phyloP scores from a whole-genome alignment of 2,113 vertebrate genomes.

The Sylvia atricapilla region DNA sequence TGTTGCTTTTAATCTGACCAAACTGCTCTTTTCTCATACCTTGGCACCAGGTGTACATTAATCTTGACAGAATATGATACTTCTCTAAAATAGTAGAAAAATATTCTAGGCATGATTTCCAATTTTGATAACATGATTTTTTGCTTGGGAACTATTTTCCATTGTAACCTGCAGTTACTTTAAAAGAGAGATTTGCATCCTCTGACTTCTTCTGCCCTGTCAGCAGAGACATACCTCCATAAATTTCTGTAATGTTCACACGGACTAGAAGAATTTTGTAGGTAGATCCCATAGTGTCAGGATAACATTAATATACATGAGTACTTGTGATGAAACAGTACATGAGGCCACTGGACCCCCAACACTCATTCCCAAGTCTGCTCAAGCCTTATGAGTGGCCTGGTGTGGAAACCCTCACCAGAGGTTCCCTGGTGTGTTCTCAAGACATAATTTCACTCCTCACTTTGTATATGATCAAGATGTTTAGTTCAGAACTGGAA shows the following conservation, averaged over 20 bases:
- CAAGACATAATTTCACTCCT: background rate
- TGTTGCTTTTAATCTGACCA: background rate
- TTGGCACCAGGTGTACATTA: background rate
- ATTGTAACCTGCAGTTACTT: background rate
- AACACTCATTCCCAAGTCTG: background rate
- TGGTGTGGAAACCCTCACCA: background rate
- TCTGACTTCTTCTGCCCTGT: background rate
- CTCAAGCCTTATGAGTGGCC: fast-evolving
- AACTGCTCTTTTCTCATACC: background rate
- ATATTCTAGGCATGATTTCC: background rate
- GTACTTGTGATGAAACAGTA: background rate
- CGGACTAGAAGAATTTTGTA: background rate
- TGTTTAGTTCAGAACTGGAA: background rate
- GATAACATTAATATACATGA: background rate
- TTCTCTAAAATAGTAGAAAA: background rate
- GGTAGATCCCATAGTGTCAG: background rate
- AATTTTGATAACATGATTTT: background rate
- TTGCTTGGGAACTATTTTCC: background rate
- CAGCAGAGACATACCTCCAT: background rate
- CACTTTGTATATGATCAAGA: background rate
- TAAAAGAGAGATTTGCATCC: background rate
- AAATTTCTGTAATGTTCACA: background rate
- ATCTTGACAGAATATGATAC: background rate
- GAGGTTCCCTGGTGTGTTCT: background rate
- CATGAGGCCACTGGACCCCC: background rate